These are phyloP conservation scores for Phania funesta DNA, from an alignment of 2,888 invertebrate genomes.

Conservation along the genomic window DNA sequence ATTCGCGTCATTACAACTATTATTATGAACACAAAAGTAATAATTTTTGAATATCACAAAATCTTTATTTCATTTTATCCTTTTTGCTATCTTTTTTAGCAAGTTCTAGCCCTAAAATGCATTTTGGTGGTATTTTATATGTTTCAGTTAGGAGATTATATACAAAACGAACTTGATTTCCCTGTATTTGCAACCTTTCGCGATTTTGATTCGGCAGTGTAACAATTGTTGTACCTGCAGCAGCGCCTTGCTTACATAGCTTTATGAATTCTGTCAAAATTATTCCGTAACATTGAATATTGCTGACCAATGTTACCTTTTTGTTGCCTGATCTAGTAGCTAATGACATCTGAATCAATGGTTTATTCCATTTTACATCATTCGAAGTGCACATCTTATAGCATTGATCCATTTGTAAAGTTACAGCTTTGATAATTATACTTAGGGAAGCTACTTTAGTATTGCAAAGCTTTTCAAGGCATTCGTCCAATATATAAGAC, in stretches of 20 bases:
- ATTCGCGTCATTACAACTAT: too few relatives aligned
- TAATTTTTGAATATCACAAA: background rate
- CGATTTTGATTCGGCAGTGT: conserved; percentile 86
- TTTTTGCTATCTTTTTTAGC: conserved; percentile 79
- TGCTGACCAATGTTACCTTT: conserved; percentile 94
- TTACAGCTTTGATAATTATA: conserved; percentile 84
- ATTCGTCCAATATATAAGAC: conserved; percentile 75
- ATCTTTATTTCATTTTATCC: conserved; percentile 71
- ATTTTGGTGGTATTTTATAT: conserved; percentile 79
- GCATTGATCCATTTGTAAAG: conserved; percentile 83
- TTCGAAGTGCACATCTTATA: conserved; percentile 79
- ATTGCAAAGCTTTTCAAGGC: conserved; percentile 74
- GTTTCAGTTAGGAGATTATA: conserved; percentile 79
- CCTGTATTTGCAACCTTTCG: conserved; percentile 92
- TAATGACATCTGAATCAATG: conserved; percentile 89
- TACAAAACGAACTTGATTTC: conserved; percentile 88
- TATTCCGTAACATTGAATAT: conserved; percentile 93
- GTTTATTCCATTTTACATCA: conserved; percentile 84
- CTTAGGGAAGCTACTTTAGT: conserved; percentile 83
- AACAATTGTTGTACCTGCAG: conserved; percentile 91
- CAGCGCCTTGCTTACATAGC: conserved; percentile 91
- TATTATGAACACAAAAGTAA: background rate
- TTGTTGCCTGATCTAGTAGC: conserved; percentile 92
- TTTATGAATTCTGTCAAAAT: conserved; percentile 89
- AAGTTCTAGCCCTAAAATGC: conserved; percentile 78